Evolutionary conservation across 2,888 invertebrate species (phyloP), one percentile per base, ranked within the genome.

Genomic region (Eueremaeus valkanovi): DNA sequence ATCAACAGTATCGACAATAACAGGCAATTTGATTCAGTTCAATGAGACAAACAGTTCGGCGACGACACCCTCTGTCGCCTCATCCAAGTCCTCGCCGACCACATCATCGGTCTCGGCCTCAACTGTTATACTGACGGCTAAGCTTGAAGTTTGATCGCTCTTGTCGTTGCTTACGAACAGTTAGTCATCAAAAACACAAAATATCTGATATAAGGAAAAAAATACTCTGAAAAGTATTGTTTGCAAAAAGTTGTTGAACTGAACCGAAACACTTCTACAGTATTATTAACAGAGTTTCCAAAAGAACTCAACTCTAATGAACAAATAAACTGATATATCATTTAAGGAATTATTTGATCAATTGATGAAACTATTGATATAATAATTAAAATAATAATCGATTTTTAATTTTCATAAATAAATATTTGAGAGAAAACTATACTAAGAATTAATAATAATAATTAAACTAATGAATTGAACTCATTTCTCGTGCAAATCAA

Each of bases 1-100:
- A 18, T 33, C 63, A 16, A 63, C 63, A 18, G 63, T 63, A 33
- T 63, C 63, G 5, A 63, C 63, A 31, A 63, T 63, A 31, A 31
- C 63, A 6, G 63, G 63, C 63, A 63, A 63, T 63, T 31, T 63
- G 16, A 63, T 63, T 31, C 29, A 63, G 33, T 63, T 63, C 33
- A 63, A 18, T 63, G 63, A 63, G 27, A 63, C 63, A 33, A n/a
- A 3, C 8, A 33, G 31, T 63, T 5, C 63, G 1, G 63, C 63
- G 21, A 63, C 63, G 21, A 63, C 63, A 18, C 63, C 63, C 2
- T 63, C 63, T 5, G 31, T 31, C 21, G 33, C 63, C 18, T 63
- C 63, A 31, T 63, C 63, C 31, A 63, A 63, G 33, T 63, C 63
- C 3, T 63, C 63, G 31, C 63, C 63, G 5, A 27, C 58, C 16